Evolutionary conservation across 1,140 invertebrate genomes (phyloP).

Genomic region (Trichogramma pretiosum): DNA sequence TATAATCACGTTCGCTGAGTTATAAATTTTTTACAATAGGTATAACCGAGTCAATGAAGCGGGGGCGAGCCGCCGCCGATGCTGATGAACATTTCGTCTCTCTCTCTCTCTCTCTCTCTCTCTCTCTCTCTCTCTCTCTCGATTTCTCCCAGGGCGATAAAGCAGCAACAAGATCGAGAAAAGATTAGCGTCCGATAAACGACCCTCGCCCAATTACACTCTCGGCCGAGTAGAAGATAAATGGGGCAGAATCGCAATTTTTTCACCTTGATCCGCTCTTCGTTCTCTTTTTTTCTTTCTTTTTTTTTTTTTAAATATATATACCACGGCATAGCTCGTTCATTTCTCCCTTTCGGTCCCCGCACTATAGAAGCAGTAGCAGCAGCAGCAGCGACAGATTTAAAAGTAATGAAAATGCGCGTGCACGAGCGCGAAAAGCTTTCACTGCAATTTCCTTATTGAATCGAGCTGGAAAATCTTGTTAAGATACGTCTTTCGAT

Average conservation of each 20-base stretch:
- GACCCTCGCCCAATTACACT: conserved; percentile 7
- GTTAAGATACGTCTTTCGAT: not conserved
- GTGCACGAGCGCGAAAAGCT: not conserved
- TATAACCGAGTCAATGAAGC: not conserved
- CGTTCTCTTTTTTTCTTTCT: not conserved
- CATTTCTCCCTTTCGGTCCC: not conserved
- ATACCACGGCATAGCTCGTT: no score
- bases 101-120: not conserved
- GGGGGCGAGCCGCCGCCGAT: not conserved
- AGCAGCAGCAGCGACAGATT: not conserved
- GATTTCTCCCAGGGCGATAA: no score
- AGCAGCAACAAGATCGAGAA: conserved; percentile 5
- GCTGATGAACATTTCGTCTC: conserved; percentile 5
- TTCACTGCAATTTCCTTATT: not conserved
- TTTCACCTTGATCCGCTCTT: not conserved
- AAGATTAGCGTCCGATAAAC: conserved; percentile 13
- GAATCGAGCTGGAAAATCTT: not conserved
- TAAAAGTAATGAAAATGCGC: conserved; percentile 4
- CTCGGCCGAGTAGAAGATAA: conserved; percentile 5
- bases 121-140: not conserved
- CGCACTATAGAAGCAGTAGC: not conserved
- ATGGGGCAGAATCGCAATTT: not conserved
- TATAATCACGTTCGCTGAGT: no score
- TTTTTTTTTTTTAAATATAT: not conserved
- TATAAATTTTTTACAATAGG: no score